Evolutionary conservation across 2,888 invertebrate species (phyloP).

Genomic region (Orgyia antiqua): DNA sequence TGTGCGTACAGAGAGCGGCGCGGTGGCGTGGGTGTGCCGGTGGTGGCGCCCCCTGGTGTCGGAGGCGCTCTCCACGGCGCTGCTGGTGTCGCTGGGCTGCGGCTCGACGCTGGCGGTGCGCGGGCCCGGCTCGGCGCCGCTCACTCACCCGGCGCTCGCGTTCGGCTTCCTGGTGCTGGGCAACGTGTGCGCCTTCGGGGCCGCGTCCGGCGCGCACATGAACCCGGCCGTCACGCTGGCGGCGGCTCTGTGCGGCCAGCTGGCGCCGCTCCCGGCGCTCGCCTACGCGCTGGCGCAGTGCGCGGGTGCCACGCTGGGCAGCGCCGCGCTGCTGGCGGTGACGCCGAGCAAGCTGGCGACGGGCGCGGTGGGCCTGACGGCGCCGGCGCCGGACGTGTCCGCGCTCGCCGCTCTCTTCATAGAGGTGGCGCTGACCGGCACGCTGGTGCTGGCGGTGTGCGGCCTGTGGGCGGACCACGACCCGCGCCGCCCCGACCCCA

Average conservation of each 20-base stretch:
- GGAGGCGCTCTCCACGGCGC: conserved; percentile 55
- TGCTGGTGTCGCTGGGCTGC: conserved; percentile 58
- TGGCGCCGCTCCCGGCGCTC: conserved; percentile 46
- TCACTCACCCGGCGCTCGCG: conserved; percentile 51
- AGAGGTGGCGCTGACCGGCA: conserved; percentile 47
- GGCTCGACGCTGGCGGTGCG: conserved; percentile 36
- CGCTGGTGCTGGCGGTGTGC: conserved; percentile 47
- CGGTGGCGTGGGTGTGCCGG: conserved; percentile 33
- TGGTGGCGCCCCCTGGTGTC: conserved; percentile 59
- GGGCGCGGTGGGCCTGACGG: conserved; percentile 22
- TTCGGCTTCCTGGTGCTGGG: conserved; percentile 57
- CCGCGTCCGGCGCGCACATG: conserved; percentile 86
- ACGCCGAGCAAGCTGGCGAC: conserved; percentile 18
- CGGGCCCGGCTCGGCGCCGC: conserved; percentile 22
- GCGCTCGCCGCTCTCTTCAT: conserved; percentile 27
- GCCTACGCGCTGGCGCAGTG: conserved; percentile 49
- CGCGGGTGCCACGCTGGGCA: conserved; percentile 47
- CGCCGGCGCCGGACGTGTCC: conserved; percentile 26
- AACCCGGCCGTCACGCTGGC: conserved; percentile 88
- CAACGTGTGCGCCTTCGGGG: conserved; percentile 76
- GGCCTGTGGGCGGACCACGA: conserved; percentile 49
- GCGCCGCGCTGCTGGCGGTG: conserved; percentile 38
- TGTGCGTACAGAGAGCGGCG: conserved; percentile 14
- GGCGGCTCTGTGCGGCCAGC: conserved; percentile 72
- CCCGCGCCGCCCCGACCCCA: conserved; percentile 38